Percentiles rank a stretch among this genome's conserved stretches.
Evolutionary conservation across 2,113 vertebrate genomes (phyloP).

Genomic region (Hippocampus zosterae): DNA sequence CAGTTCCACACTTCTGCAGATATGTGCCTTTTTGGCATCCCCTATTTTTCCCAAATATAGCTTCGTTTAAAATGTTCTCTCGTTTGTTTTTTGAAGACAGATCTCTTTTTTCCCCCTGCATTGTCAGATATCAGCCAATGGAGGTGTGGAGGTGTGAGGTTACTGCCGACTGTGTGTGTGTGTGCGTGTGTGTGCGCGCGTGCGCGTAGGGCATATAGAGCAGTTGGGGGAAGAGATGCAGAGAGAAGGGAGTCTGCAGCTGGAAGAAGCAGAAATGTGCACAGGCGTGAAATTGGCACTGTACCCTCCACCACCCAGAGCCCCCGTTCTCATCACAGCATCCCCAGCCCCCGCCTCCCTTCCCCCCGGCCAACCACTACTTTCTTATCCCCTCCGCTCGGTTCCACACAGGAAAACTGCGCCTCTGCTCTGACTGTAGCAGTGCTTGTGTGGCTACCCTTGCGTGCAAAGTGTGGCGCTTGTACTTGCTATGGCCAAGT

Average conservation of each 20-base stretch:
- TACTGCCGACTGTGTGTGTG: constrained; percentile 14
- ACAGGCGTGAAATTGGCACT: constrained; percentile 74
- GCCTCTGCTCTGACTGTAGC: constrained; percentile 11
- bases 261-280: constrained; percentile 62
- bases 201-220: constrained; percentile 8
- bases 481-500: constrained; percentile 21
- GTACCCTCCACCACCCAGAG: constrained; percentile 49
- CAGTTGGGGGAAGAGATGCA: constrained; percentile 40
- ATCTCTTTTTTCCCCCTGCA: constrained; percentile 35
- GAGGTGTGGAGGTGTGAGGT: constrained; percentile 27
- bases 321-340: constrained; percentile 10
- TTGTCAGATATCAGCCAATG: constrained; percentile 47
- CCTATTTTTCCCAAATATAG: constrained; percentile 13
- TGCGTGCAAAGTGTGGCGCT: constrained; percentile 3
- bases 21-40: constrained; percentile 30
- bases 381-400: constrained; percentile 34
- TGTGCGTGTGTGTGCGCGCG: constrained; percentile 18
- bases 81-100: constrained; percentile 55
- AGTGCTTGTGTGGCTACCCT: constrained; percentile 4
- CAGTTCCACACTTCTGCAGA: neutral
- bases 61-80: constrained; percentile 36
- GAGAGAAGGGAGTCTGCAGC: constrained; percentile 47
- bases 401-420: constrained; percentile 16
- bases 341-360: neutral
- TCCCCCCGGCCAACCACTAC: constrained; percentile 19